A percentile compares a stretch with the other conserved stretches of the same genome.
These are phyloP conservation scores for Cheilosia soror DNA, from an alignment of 2,888 invertebrate genomes.

Conservation along the genomic window DNA sequence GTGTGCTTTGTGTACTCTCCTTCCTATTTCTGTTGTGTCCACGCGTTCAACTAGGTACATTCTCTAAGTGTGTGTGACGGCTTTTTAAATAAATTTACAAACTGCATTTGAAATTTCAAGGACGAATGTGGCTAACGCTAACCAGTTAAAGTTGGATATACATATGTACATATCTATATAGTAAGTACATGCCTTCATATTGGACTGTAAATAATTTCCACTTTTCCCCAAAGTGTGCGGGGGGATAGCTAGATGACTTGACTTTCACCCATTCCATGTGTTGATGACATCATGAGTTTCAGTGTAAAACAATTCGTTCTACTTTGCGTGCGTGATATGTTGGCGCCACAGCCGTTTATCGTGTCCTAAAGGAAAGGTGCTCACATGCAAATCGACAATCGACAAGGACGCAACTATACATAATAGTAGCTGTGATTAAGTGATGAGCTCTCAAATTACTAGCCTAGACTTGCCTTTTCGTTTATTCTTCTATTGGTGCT, in stretches of 20 bases:
- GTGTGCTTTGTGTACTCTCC: slow-evolving; percentile 7
- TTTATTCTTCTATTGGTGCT: slow-evolving; percentile 4
- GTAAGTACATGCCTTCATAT: background rate
- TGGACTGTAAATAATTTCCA: slow-evolving; percentile 2
- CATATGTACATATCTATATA: too few relatives aligned
- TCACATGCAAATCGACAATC: slow-evolving; percentile 54
- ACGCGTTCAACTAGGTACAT: background rate
- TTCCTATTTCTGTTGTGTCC: slow-evolving; percentile 17
- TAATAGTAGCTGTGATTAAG: slow-evolving; percentile 19
- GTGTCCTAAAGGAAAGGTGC: slow-evolving; percentile 56
- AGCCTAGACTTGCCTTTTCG: background rate
- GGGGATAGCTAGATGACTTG: background rate
- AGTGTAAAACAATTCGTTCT: slow-evolving; percentile 2
- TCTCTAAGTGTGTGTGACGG: background rate
- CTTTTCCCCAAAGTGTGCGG: slow-evolving; percentile 1
- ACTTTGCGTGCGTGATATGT: slow-evolving; percentile 54
- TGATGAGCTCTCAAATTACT: slow-evolving; percentile 29
- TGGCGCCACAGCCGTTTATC: slow-evolving; percentile 65
- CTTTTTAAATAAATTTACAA: slow-evolving; percentile 45
- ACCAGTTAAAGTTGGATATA: background rate
- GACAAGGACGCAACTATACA: slow-evolving; percentile 60
- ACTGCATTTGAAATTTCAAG: slow-evolving; percentile 52
- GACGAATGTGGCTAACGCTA: slow-evolving; percentile 20
- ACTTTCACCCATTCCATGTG: slow-evolving; percentile 23
- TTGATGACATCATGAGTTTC: slow-evolving; percentile 59